Base-by-base conservation (phyloP, 2,113 vertebrate genomes). In the Microcebus murinus region DNA sequence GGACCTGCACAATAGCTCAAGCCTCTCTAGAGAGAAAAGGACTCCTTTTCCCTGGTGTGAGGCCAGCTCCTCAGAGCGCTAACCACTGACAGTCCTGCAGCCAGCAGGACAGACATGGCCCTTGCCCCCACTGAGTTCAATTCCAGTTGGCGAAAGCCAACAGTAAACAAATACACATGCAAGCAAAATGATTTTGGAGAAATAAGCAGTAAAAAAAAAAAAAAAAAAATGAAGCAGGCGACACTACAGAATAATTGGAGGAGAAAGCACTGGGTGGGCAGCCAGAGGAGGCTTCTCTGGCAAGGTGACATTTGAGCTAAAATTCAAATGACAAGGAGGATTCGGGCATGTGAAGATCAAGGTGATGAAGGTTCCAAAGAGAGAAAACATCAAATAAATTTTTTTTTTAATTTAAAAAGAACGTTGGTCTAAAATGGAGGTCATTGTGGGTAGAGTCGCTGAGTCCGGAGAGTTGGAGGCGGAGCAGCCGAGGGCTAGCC, bases 301-400 rank as follows among this genome's bases (percentile, higher is more conserved):
- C 29, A 18, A 85, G 34, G 21, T 68, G 77, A 95, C 4, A 55
- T 81, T 73, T 77, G 59, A 93, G 34, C 55, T 42, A 25, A 96
- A 94, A 86, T 85, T 9, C 61, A 80, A 89, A 92, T 39, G 86
- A 76, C 89, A 88, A 86, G 45, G 93, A 85, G 17, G 21, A 92
- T 21, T 84, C 39, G 29, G n/a, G 3, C 84, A 48, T 2, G 67
- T 95, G 52, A 79, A 83, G 23, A 81, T 52, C 73, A 82, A 85
- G 45, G 63, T 70, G 23, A 45, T 55, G 27, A 88, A 14, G n/a
- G 17, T 39, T 36, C 7, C 29, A 79, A 55, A 39, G 15, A 83
- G 27, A 95, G 36, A 63, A 82, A 91, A 57, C 2, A 85, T 36
- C 12, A 73, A 87, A n/a, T 20, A 15, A 2, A 25, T 14, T 34